Conservation (phyloP, 2,888 invertebrate genomes). For the Carabus problematicus region DNA sequence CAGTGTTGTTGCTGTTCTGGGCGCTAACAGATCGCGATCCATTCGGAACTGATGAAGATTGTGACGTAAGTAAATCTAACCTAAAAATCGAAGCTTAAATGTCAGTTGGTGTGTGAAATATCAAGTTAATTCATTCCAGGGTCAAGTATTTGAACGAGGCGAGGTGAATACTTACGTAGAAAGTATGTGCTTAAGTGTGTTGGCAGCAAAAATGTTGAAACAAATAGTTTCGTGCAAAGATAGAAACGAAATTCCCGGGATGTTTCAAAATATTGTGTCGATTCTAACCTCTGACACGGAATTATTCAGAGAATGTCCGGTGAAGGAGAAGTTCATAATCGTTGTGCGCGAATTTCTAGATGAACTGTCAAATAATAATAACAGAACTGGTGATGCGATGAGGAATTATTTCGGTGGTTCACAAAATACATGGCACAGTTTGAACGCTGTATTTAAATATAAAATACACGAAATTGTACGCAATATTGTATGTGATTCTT, state of each 20-base stretch:
- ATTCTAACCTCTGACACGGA: too few relatives aligned
- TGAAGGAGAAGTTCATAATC: too few relatives aligned
- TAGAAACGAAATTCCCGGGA: background rate
- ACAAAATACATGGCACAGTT: too few relatives aligned
- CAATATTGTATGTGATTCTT: too few relatives aligned
- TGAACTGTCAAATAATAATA: too few relatives aligned
- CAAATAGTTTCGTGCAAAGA: background rate
- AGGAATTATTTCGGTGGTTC: too few relatives aligned
- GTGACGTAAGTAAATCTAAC: conserved; percentile 12
- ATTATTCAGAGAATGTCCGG: too few relatives aligned
- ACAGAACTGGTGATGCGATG: too few relatives aligned
- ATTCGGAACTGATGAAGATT: conserved; percentile 17
- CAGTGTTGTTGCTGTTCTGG: conserved; percentile 29
- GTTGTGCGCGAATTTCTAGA: too few relatives aligned
- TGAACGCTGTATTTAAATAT: too few relatives aligned
- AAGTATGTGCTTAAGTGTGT: conserved; percentile 51
- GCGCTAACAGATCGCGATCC: conserved; percentile 42
- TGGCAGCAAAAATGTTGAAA: conserved; percentile 16
- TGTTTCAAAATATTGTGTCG: conserved; percentile 13
- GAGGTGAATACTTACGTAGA: conserved; percentile 68
- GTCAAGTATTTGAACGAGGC: conserved; percentile 66
- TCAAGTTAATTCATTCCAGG: too few relatives aligned
- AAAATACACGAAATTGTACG: too few relatives aligned
- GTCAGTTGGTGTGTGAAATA: conserved; percentile 8
- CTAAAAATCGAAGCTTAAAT: conserved; percentile 15